Evolutionary conservation across 2,888 invertebrate genomes (phyloP), one percentile per base, ranked within the genome.

Genomic region (Gerosis bhagava): DNA sequence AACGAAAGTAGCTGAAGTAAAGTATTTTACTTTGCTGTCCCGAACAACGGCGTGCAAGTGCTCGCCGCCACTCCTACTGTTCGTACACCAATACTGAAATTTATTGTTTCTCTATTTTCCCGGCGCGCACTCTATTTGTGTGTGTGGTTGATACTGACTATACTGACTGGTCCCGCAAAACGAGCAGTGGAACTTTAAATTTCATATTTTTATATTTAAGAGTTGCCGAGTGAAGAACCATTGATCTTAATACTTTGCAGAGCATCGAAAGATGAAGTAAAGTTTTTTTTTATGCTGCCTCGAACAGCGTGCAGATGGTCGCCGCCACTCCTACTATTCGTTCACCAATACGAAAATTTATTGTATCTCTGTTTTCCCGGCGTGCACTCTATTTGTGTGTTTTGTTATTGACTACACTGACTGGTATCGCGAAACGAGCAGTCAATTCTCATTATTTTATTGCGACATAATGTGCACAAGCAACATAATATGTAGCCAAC

Each of bases 1-100:
- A n/a, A n/a, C n/a, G n/a, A n/a, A n/a, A n/a, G n/a, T n/a, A n/a
- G n/a, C n/a, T n/a, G n/a, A n/a, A n/a, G n/a, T n/a, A n/a, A n/a
- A n/a, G n/a, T n/a, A n/a, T n/a, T 88, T 87, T 87, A 87, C 87
- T 88, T 87, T 79, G 69, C 76, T 77, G 82, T 83, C 84, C 83
- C 77, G 75, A n/a, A n/a, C n/a, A 49, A 49, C 48, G 51, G 59
- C 49, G 53, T 63, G 65, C 70, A 70, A 70, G 83, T 86, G 83
- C 77, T 76, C n/a, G n/a, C n/a, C 40, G 60, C 57, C 57, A 57
- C 65, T 70, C 70, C 51, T 42, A 28, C 36, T 13, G 32, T 59
- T 58, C 62, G 58, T 56, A 65, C 66, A 64, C 39, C 50, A 55
- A 60, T 51, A 60, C 50, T 43, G 54, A 60, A 57, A 61, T 44